phyloP scores from a whole-genome alignment of 2,113 vertebrate species.

The Procavia capensis region DNA sequence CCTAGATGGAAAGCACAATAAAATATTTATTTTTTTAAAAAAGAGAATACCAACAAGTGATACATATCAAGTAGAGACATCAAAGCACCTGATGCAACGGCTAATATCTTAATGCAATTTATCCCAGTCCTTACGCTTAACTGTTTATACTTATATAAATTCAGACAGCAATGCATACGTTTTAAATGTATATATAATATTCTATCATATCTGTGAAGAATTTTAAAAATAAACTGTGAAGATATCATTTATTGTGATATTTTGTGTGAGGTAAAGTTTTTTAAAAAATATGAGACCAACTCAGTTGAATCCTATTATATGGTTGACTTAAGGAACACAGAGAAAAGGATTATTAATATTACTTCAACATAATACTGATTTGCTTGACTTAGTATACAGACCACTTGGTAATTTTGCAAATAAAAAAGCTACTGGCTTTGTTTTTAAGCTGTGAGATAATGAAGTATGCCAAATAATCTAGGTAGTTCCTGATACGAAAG shows the following conservation, averaged over 20 bases:
- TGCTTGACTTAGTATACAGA: not conserved
- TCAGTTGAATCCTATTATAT: not conserved
- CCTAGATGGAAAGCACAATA: no score
- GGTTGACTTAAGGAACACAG: not conserved
- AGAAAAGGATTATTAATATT: not conserved
- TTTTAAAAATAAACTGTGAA: not conserved
- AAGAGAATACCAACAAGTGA: not conserved
- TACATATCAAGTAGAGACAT: not conserved
- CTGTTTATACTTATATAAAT: not conserved
- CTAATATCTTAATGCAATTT: not conserved
- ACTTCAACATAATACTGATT: not conserved
- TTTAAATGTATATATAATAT: not conserved
- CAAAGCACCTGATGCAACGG: not conserved
- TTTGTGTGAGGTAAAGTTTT: not conserved
- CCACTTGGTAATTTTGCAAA: not conserved
- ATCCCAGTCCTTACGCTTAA: not conserved
- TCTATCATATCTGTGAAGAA: not conserved
- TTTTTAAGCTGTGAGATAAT: not conserved
- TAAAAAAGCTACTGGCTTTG: not conserved
- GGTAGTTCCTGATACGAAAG: not conserved
- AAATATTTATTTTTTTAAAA: no score
- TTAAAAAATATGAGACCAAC: not conserved
- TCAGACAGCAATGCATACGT: not conserved
- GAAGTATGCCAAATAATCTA: not conserved
- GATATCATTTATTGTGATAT: not conserved